phyloP scores from a whole-genome alignment of 2,888 invertebrate genomes.

The Micropterix aruncella region DNA sequence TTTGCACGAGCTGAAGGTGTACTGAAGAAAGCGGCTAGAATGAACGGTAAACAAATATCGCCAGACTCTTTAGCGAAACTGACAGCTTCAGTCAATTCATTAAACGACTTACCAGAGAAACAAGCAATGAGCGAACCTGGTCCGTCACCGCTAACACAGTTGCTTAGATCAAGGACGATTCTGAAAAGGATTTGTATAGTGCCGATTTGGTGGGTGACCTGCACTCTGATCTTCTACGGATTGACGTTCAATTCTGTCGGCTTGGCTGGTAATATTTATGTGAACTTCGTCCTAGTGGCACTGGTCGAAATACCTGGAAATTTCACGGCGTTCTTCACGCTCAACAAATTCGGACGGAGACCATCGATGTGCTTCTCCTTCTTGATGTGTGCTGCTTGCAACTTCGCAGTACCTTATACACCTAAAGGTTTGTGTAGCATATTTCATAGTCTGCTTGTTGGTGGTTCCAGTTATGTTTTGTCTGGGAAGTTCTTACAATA shows the following conservation, averaged over 20 bases:
- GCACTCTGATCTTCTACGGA: conserved; percentile 67
- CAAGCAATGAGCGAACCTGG: not conserved
- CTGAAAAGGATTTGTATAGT: conserved; percentile 34
- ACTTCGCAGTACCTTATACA: conserved; percentile 6
- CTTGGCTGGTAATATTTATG: conserved; percentile 56
- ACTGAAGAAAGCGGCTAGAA: conserved; percentile 42
- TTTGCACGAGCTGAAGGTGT: conserved; percentile 44
- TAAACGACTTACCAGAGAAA: not conserved
- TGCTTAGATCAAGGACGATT: conserved; percentile 26
- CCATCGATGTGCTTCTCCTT: conserved; percentile 33
- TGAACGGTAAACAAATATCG: conserved; percentile 24
- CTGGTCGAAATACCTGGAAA: conserved; percentile 45
- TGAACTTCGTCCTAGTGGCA: conserved; percentile 34
- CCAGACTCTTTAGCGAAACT: not conserved
- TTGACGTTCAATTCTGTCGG: conserved; percentile 62
- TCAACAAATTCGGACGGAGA: conserved; percentile 36
- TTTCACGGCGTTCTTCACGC: conserved; percentile 32
- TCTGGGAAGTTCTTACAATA: no score
- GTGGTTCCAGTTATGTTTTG: no score
- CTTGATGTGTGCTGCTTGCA: conserved; percentile 32
- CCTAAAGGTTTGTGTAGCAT: not conserved
- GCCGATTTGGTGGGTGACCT: conserved; percentile 63
- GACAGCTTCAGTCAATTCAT: not conserved
- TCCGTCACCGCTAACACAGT: conserved; percentile 13
- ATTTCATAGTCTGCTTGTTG: no score